These are phyloP conservation scores for Hydractinia symbiolongicarpus DNA, from an alignment of 30 jellyfish, hydroid and myxozoan genomes.

Conservation along the genomic window DNA sequence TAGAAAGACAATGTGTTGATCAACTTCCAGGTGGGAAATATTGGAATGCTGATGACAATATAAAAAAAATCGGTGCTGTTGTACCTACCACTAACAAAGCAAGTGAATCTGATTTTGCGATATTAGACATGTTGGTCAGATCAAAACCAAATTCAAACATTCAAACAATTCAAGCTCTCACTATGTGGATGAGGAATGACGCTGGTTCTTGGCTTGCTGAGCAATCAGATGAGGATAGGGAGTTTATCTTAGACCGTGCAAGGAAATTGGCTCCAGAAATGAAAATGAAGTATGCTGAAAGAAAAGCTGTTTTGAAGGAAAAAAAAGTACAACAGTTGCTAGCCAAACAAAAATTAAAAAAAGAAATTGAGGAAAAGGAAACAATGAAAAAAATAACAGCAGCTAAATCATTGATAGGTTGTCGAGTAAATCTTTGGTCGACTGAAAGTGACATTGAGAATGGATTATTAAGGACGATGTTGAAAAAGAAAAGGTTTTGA, in stretches of 20 bases:
- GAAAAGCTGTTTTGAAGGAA: too few relatives aligned
- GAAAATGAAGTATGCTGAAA: too few relatives aligned
- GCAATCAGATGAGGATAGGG: too few relatives aligned
- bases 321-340: too few relatives aligned
- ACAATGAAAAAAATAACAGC: too few relatives aligned
- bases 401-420: too few relatives aligned
- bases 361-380: too few relatives aligned
- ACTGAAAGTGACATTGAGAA: too few relatives aligned
- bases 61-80: not conserved
- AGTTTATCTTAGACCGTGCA: too few relatives aligned
- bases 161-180: constrained; percentile 34
- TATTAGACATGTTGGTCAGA: constrained; percentile 35
- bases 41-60: not conserved
- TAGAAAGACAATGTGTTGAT: constrained; percentile 54
- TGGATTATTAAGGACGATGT: not conserved
- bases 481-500: not conserved
- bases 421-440: too few relatives aligned
- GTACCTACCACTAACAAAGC: constrained; percentile 40
- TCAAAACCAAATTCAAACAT: constrained; percentile 43
- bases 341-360: too few relatives aligned
- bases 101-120: constrained; percentile 48
- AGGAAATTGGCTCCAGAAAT: too few relatives aligned
- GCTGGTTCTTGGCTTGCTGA: not conserved
- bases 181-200: constrained; percentile 47
- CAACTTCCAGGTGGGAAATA: constrained; percentile 62